phyloP scores from a whole-genome alignment of 1,140 invertebrate species.

The Magallana angulata region DNA sequence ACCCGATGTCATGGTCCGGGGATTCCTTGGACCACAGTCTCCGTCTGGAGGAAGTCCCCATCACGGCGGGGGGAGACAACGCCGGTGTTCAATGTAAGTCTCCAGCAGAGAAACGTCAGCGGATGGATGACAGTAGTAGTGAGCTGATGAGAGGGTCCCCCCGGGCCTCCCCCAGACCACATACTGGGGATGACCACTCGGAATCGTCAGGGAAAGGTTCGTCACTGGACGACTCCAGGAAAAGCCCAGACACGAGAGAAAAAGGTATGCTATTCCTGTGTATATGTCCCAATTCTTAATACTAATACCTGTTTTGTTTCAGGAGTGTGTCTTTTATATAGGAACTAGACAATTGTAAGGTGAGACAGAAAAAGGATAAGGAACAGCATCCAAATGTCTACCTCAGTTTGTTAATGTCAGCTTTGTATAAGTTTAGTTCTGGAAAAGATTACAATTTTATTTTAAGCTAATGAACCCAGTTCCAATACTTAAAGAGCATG shows the following conservation, averaged over 20 bases:
- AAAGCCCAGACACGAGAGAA: background rate
- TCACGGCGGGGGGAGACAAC: background rate
- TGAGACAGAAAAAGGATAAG: background rate
- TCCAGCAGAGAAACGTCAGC: background rate
- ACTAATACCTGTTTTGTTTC: background rate
- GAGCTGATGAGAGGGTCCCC: background rate
- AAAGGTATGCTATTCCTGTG: background rate
- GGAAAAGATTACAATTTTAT: background rate
- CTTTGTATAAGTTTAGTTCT: background rate
- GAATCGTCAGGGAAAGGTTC: background rate
- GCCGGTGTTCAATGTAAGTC: background rate
- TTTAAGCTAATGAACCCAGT: background rate
- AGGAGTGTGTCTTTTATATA: background rate
- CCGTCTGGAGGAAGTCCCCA: background rate
- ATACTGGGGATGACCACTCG: background rate
- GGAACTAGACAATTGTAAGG: background rate
- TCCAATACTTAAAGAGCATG: background rate
- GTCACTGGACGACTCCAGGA: background rate
- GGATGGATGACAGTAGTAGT: background rate
- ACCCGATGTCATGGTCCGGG: slow-evolving; percentile 5
- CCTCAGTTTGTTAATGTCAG: background rate
- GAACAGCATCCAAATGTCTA: background rate
- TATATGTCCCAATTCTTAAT: background rate
- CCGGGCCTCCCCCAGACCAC: background rate
- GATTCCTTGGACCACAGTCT: slow-evolving; percentile 11